phyloP scores from a whole-genome alignment of 1,140 invertebrate genomes.

The Aphis craccivora region DNA sequence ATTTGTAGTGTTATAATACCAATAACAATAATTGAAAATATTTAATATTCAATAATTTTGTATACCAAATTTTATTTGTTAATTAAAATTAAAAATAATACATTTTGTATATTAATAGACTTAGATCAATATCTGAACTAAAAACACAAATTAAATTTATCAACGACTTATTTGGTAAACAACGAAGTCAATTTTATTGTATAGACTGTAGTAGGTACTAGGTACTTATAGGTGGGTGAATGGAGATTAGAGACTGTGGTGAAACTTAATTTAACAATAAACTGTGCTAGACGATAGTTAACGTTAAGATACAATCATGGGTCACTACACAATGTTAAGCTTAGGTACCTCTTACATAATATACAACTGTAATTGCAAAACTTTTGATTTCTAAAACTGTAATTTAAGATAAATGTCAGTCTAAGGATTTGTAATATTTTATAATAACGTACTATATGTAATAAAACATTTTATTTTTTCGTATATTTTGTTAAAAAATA shows the following conservation, averaged over 20 bases:
- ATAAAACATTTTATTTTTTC: neutral
- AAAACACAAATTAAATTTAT: neutral
- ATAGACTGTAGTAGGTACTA: neutral
- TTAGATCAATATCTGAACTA: neutral
- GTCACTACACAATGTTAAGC: neutral
- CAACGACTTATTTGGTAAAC: neutral
- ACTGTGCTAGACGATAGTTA: neutral
- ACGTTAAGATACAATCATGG: constrained; percentile 25
- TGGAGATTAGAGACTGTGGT: neutral
- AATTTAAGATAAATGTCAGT: neutral
- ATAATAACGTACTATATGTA: neutral
- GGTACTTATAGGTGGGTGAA: neutral
- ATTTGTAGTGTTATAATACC: neutral
- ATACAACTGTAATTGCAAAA: neutral
- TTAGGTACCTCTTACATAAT: neutral
- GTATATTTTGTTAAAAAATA: neutral
- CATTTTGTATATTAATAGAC: neutral
- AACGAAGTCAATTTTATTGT: neutral
- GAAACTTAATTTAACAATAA: neutral
- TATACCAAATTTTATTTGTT: neutral
- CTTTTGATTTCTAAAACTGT: constrained; percentile 7
- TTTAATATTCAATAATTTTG: neutral
- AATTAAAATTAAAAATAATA: neutral
- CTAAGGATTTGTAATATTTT: neutral
- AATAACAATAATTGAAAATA: neutral